Conservation (phyloP, 2,888 invertebrate genomes). For the Drosophila atroscutellata region DNA sequence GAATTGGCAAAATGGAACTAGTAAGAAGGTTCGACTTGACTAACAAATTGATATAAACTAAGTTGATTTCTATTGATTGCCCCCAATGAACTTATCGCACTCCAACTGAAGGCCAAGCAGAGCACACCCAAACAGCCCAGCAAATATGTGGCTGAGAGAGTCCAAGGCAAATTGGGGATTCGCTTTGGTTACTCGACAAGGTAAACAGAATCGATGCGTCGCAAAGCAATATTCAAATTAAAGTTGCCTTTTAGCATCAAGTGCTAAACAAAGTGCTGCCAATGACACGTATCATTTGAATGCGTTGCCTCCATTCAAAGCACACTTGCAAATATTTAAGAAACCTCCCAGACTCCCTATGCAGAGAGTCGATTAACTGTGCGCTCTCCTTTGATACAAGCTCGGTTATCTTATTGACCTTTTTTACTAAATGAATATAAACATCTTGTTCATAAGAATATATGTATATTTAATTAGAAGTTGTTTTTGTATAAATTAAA, state of each 20-base stretch:
- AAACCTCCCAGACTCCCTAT: background rate
- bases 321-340: background rate
- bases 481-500: background rate
- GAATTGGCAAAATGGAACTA: slow-evolving; percentile 28
- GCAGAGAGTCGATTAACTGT: slow-evolving; percentile 5
- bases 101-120: background rate
- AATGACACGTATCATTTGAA: slow-evolving; percentile 58
- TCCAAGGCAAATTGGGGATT: background rate
- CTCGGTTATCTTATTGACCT: background rate
- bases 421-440: background rate
- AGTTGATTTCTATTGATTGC: slow-evolving; percentile 75
- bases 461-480: background rate
- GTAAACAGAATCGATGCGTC: slow-evolving; percentile 26
- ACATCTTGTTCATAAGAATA: background rate
- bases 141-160: background rate
- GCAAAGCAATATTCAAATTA: slow-evolving; percentile 60
- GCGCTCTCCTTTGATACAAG: background rate
- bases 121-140: slow-evolving; percentile 15
- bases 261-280: slow-evolving; percentile 36
- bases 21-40: slow-evolving; percentile 20
- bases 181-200: slow-evolving; percentile 26
- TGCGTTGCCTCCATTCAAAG: slow-evolving; percentile 18
- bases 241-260: slow-evolving; percentile 51
- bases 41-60: slow-evolving; percentile 67
- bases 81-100: slow-evolving; percentile 39